Evolutionary conservation across 2,113 vertebrate genomes (phyloP), one percentile per base, ranked within the genome.

Genomic region (Corythornis madagascariensis): DNA sequence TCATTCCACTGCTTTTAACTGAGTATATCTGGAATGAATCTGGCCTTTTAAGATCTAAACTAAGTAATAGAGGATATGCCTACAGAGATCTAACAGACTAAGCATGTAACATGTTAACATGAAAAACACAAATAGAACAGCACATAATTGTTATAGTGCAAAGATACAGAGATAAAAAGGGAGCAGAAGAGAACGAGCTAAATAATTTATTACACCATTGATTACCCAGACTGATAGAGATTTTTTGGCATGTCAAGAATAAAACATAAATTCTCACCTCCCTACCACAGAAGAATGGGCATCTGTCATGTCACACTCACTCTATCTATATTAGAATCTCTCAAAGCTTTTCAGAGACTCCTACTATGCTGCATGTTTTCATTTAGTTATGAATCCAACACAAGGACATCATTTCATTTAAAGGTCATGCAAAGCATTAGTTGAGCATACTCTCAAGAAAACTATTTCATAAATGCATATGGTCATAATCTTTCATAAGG

Each of bases 231-330:
- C 50, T 85, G 24, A 73, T 13, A 31, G 61, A 79, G 50, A 86
- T 48, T 73, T 92, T 86, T 76, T 92, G 55, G 74, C 4, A 6
- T 42, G 33, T 82, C 67, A 91, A 80, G 91, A 85, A 89, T 85
- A 89, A 91, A 91, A 73, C 47, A 85, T 8, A 28, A 94, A 83
- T 88, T 95, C 88, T 89, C 88, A 86, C 79, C 73, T 77, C 64
- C 71, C 33, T 82, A 85, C 73, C 66, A 52, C 21, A 88, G 86
- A 83, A 70, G 64, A 91, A 89, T 61, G 52, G 56, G 35, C 64
- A 91, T 70, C 87, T 89, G 47, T 85, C 74, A 79, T 61, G 55
- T 57, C 75, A 81, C 31, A 85, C 55, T 88, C 42, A 42, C 31
- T 83, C 1, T 0, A 18, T 89, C 64, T 91, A 33, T 59, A 66